These are phyloP conservation scores for Ictalurus furcatus DNA, from an alignment of 2,113 vertebrate genomes.

Conservation along the genomic window DNA sequence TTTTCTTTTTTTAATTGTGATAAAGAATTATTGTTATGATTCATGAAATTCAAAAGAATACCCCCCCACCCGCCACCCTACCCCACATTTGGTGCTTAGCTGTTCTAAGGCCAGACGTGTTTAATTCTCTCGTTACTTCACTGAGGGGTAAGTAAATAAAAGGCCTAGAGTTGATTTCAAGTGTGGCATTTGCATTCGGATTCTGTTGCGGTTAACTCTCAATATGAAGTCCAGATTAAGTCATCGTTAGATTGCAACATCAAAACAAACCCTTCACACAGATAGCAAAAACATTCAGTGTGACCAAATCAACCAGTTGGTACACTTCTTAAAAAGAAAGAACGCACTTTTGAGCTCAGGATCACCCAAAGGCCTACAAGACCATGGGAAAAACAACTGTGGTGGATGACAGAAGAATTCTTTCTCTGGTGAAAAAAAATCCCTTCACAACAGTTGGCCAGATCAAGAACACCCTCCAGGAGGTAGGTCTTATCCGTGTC, in stretches of 20 bases:
- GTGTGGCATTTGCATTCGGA: background rate
- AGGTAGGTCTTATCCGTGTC: background rate
- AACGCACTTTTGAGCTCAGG: background rate
- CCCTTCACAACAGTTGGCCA: too few species aligned
- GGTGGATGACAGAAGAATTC: background rate
- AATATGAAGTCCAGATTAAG: background rate
- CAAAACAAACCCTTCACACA: background rate
- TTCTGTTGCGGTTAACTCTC: background rate
- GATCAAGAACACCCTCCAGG: background rate
- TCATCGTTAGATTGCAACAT: background rate
- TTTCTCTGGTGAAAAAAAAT: too few species aligned
- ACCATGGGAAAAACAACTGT: background rate
- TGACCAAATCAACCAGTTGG: background rate
- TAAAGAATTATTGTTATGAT: background rate
- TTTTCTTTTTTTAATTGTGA: background rate
- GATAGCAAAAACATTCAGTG: background rate
- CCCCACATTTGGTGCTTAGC: background rate
- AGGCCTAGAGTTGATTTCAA: too few species aligned
- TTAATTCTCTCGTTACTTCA: background rate
- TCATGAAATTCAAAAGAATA: too few species aligned
- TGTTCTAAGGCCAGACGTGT: background rate
- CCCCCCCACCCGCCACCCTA: too few species aligned
- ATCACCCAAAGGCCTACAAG: background rate
- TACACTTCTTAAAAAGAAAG: background rate
- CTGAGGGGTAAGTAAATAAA: background rate